Evolutionary conservation across 2,888 invertebrate species (phyloP).

Genomic region (Eristalinus sepulchralis): DNA sequence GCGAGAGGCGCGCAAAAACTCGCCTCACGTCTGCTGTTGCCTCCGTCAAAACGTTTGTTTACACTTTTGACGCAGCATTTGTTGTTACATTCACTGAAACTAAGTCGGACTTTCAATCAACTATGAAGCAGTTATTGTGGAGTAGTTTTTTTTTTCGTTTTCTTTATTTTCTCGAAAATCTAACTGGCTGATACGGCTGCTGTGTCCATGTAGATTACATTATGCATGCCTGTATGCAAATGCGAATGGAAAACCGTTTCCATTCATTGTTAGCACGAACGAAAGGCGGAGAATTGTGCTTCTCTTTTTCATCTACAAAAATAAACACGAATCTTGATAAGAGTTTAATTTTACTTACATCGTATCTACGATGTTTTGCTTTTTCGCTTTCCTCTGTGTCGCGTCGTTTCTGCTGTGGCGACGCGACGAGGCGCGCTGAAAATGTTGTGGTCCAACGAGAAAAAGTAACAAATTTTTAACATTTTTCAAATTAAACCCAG

Average conservation of each 20-base stretch:
- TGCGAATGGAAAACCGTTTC: neutral
- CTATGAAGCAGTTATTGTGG: neutral
- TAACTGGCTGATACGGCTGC: neutral
- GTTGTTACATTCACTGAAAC: constrained; percentile 18
- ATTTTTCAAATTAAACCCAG: constrained; percentile 2
- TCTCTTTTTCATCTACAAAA: constrained; percentile 18
- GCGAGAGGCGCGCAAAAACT: neutral
- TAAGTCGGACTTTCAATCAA: neutral
- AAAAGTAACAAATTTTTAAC: constrained; percentile 15
- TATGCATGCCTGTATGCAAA: neutral
- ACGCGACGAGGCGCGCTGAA: neutral
- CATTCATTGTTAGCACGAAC: constrained; percentile 26
- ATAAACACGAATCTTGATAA: constrained; percentile 60
- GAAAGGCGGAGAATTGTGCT: neutral
- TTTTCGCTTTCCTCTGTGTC: neutral
- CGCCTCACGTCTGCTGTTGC: neutral
- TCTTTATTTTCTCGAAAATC: neutral
- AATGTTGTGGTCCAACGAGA: neutral
- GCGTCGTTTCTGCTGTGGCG: neutral
- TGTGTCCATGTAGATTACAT: neutral
- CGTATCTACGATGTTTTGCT: constrained; percentile 13
- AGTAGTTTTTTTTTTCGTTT: neutral
- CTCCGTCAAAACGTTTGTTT: constrained; percentile 32
- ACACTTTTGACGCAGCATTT: constrained; percentile 50
- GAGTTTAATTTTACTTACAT: constrained; percentile 55